These are phyloP conservation scores for Caranx ignobilis DNA, from an alignment of 2,113 vertebrate genomes.

Conservation along the genomic window DNA sequence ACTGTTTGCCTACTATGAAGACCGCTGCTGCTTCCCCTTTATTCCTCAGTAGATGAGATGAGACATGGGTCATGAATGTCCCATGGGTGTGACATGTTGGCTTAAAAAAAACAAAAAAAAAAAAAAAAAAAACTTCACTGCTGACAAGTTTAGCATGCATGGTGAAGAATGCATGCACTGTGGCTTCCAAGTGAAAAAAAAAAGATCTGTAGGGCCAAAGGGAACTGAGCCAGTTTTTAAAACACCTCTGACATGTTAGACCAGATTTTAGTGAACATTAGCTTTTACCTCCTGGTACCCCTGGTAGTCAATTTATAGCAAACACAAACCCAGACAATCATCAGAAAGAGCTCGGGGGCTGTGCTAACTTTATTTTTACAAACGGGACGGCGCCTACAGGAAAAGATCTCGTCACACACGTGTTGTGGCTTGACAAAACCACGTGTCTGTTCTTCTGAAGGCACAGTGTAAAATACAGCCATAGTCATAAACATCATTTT, in stretches of 20 bases:
- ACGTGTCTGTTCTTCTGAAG: background rate
- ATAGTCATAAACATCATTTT: too few species aligned
- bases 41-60: background rate
- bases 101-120: background rate
- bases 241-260: too few species aligned
- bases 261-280: too few species aligned
- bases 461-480: background rate
- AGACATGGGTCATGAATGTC: background rate
- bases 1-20: too few species aligned
- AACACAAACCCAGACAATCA: background rate
- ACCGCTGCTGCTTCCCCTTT: background rate
- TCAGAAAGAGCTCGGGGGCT: background rate
- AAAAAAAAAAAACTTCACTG: background rate
- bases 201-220: background rate
- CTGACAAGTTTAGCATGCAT: background rate
- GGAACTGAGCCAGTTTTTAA: too few species aligned
- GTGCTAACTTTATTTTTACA: background rate
- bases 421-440: background rate
- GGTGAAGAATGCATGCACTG: background rate
- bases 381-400: background rate
- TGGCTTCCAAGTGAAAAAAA: background rate
- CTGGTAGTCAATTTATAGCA: background rate
- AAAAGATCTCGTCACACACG: background rate
- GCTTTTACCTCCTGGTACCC: background rate
- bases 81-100: conserved; percentile 1